Conservation (phyloP, 2,888 invertebrate genomes). For the Zygogramma bicolorata region DNA sequence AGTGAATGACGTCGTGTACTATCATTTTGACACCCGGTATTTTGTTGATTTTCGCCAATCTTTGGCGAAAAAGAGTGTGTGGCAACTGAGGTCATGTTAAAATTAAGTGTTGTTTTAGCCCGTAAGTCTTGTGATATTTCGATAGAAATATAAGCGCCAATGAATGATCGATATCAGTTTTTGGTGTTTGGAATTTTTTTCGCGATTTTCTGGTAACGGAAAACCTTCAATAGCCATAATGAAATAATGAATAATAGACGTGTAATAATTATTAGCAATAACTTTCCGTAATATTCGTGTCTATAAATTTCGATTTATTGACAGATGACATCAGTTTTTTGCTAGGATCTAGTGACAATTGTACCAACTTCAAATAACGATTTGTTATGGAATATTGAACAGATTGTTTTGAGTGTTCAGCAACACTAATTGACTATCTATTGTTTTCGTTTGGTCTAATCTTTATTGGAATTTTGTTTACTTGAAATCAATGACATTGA, state of each 20-base stretch:
- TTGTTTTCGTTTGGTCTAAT: no score
- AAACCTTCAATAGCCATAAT: neutral
- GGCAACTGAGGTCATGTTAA: neutral
- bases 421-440: no score
- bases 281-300: neutral
- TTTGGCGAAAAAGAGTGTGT: neutral
- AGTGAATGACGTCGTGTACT: no score
- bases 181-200: no score
- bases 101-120: neutral
- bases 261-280: neutral
- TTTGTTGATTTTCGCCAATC: neutral
- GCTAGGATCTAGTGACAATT: no score
- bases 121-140: neutral
- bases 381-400: no score
- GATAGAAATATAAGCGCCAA: neutral
- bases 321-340: no score
- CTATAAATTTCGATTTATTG: no score
- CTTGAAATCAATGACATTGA: no score
- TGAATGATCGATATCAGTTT: neutral
- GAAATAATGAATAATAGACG: neutral
- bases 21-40: neutral
- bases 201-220: neutral
- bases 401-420: no score
- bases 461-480: no score
- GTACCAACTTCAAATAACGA: no score